Evolutionary conservation across 2,113 vertebrate species (phyloP).

Genomic region (Tauraco erythrolophus): DNA sequence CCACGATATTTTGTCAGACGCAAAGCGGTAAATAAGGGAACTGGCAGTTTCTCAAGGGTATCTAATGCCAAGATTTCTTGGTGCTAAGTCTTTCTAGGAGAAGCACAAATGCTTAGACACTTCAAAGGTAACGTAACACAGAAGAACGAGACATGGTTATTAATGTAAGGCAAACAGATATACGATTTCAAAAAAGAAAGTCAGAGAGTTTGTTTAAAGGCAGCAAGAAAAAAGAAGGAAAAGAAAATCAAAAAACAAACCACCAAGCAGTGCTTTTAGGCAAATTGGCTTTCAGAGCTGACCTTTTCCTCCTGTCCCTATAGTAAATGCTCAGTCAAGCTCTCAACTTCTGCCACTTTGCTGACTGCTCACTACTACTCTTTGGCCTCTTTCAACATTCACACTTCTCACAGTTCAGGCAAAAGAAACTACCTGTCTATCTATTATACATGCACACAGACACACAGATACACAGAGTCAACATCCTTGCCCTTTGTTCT

Average conservation of each 20-base stretch:
- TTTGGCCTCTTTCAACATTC: not conserved
- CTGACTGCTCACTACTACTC: not conserved
- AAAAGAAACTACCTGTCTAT: not conserved
- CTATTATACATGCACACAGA: not conserved
- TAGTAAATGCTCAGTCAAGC: not conserved
- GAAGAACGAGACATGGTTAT: not conserved
- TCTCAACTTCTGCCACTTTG: not conserved
- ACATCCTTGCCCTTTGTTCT: not conserved
- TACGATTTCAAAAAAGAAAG: not conserved
- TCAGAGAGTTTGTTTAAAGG: not conserved
- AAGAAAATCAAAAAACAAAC: accelerated
- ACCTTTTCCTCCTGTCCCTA: not conserved
- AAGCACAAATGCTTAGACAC: not conserved
- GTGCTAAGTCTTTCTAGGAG: not conserved
- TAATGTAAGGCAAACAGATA: constrained; percentile 8
- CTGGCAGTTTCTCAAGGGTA: not conserved
- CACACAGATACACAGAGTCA: not conserved
- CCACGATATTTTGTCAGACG: not conserved
- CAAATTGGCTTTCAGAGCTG: not conserved
- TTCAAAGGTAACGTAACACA: not conserved
- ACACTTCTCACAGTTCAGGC: not conserved
- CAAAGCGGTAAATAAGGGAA: not conserved
- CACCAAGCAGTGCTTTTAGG: not conserved
- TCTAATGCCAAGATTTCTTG: not conserved
- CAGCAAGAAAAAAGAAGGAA: not conserved